Evolutionary conservation across 1,140 invertebrate species (phyloP).

Genomic region (Rhizoglyphus robini): DNA sequence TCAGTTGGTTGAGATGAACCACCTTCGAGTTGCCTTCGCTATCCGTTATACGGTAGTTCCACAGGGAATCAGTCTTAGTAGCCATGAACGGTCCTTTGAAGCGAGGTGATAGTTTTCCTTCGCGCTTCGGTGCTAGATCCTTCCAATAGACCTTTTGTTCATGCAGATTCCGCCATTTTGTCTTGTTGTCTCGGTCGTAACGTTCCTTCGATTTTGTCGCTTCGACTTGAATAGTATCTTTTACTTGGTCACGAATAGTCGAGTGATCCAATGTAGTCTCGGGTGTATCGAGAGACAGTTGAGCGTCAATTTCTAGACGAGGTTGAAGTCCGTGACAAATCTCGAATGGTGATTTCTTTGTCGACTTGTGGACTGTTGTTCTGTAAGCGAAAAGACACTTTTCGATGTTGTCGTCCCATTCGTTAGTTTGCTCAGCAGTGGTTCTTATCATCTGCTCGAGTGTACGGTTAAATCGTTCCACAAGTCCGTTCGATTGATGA

Average conservation of each 20-base stretch:
- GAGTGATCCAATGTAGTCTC: no score
- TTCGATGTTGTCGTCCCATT: no score
- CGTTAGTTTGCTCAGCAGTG: no score
- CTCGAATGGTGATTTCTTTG: no score
- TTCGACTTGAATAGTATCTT: not conserved
- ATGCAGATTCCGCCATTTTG: not conserved
- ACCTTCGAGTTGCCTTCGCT: no score
- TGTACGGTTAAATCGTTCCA: not conserved
- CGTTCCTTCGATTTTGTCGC: not conserved
- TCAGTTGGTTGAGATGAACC: not conserved
- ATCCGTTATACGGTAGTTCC: not conserved
- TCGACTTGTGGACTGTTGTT: no score
- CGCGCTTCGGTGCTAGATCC: not conserved
- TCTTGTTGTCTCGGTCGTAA: not conserved
- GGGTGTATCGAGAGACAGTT: no score
- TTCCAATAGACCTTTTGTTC: not conserved
- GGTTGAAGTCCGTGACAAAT: no score
- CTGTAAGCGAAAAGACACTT: no score
- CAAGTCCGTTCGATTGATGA: not conserved
- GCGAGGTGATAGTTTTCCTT: not conserved
- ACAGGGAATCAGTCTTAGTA: not conserved
- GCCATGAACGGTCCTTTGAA: not conserved
- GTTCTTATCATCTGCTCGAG: no score
- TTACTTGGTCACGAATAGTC: not conserved
- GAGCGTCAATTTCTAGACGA: no score